A percentile compares a stretch with the other conserved stretches of the same genome.
Conservation (phyloP, 2,797 vertebrate genomes). For the Notoglanidium macrostoma region DNA sequence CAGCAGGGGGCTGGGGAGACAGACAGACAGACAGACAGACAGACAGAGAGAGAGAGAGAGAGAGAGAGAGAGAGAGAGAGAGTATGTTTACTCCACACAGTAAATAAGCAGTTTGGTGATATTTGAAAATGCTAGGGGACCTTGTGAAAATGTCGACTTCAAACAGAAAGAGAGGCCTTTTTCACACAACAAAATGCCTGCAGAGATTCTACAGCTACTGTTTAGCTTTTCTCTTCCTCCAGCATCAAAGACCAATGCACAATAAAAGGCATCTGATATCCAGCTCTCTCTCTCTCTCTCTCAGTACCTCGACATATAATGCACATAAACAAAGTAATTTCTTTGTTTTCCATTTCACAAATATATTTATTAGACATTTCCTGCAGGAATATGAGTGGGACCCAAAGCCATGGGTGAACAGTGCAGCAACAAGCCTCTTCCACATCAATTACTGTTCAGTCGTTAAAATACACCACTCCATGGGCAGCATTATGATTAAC, state of each 20-base stretch:
- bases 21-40: background rate
- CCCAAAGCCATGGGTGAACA: background rate
- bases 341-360: slow-evolving; percentile 6
- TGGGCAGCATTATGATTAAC: slow-evolving; percentile 16
- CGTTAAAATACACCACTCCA: background rate
- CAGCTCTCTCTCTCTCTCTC: background rate
- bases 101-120: slow-evolving; percentile 57
- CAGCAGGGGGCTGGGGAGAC: slow-evolving; percentile 30
- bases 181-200: slow-evolving; percentile 31
- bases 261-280: slow-evolving; percentile 32
- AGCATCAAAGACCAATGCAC: slow-evolving; percentile 31
- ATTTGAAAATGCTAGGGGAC: slow-evolving; percentile 56
- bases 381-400: background rate
- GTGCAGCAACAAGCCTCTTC: background rate
- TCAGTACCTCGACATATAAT: slow-evolving; percentile 3
- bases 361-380: slow-evolving; percentile 28
- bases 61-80: slow-evolving; percentile 3
- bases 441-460: slow-evolving; percentile 23
- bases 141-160: slow-evolving; percentile 48
- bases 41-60: slow-evolving; percentile 1
- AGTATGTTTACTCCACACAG: slow-evolving; percentile 38
- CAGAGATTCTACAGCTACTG: slow-evolving; percentile 31
- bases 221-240: slow-evolving; percentile 35
- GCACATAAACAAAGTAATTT: slow-evolving; percentile 2
- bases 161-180: slow-evolving; percentile 36